Evolutionary conservation across 2,888 invertebrate species (phyloP).

Genomic region (Dynastes hyllus): DNA sequence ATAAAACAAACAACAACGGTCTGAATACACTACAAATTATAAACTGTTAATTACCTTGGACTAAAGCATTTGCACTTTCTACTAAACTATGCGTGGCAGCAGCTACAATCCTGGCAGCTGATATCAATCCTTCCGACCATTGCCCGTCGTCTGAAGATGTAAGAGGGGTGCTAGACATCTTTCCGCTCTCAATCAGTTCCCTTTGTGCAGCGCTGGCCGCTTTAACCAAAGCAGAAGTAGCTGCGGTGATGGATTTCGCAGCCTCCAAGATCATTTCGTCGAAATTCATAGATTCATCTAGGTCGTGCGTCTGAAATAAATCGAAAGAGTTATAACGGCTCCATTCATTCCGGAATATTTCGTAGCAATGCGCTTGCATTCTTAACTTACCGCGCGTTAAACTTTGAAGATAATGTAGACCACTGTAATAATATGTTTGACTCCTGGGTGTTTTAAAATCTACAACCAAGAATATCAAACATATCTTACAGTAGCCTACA

Average conservation of each 20-base stretch:
- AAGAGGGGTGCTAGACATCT: constrained; percentile 86
- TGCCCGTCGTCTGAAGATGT: constrained; percentile 96
- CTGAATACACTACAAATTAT: too few species aligned
- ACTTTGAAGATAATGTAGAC: constrained; percentile 60
- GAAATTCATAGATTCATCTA: constrained; percentile 96
- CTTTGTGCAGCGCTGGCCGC: constrained; percentile 98
- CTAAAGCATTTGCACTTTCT: constrained; percentile 97
- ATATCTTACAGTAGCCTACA: constrained; percentile 90
- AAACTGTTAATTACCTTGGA: constrained; percentile 77
- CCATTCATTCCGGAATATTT: constrained; percentile 25
- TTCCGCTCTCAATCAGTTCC: constrained; percentile 94
- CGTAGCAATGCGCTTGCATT: not conserved
- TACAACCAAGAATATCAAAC: constrained; percentile 99
- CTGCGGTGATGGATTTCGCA: constrained; percentile 97
- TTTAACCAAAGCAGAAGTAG: constrained; percentile 96
- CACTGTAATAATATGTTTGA: constrained; percentile 99
- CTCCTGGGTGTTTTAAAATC: constrained; percentile 93
- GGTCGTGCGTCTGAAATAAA: constrained; percentile 77
- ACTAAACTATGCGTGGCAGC: constrained; percentile 98
- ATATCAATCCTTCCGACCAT: constrained; percentile 98
- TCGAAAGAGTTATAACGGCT: constrained; percentile 7
- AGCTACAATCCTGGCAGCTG: constrained; percentile 95
- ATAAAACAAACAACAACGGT: not conserved
- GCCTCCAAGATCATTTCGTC: constrained; percentile 99
- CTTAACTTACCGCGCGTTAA: constrained; percentile 29